Evolutionary conservation across 2,113 vertebrate genomes (phyloP).

Genomic region (Calyptommatus sinebrachiatus): DNA sequence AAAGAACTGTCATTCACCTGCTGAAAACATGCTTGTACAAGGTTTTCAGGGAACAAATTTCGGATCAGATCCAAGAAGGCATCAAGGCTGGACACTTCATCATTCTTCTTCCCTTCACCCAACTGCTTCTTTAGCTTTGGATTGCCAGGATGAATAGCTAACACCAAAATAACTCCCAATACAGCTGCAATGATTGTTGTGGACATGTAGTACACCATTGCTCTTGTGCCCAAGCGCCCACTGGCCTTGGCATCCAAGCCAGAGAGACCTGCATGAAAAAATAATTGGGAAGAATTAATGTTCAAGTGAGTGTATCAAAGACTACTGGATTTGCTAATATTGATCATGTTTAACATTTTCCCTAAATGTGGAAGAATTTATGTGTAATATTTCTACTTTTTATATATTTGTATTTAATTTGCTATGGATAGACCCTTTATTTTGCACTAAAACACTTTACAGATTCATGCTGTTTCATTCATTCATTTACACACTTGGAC

Average conservation of each 20-base stretch:
- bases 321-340: not conserved
- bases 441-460: too few relatives aligned
- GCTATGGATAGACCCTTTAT: too few relatives aligned
- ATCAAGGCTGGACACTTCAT: conserved; percentile 96
- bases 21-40: conserved; percentile 97
- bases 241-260: conserved; percentile 97
- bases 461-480: too few relatives aligned
- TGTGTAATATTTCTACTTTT: too few relatives aligned
- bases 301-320: not conserved
- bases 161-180: conserved; percentile 93
- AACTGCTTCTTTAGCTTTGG: conserved; percentile 93
- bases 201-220: conserved; percentile 97
- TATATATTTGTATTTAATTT: too few relatives aligned
- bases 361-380: not conserved
- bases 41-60: conserved; percentile 96
- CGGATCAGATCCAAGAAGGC: conserved; percentile 96
- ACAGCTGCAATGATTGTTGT: conserved; percentile 96
- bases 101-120: conserved; percentile 89
- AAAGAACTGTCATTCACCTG: conserved; percentile 77
- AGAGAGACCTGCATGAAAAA: conserved; percentile 81
- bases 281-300: not conserved
- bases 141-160: conserved; percentile 95
- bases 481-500: too few relatives aligned
- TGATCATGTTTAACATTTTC: not conserved
- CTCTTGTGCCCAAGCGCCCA: conserved; percentile 92